Base-by-base conservation (phyloP, 2,797 vertebrate genomes). In the Onychomys torridus region DNA sequence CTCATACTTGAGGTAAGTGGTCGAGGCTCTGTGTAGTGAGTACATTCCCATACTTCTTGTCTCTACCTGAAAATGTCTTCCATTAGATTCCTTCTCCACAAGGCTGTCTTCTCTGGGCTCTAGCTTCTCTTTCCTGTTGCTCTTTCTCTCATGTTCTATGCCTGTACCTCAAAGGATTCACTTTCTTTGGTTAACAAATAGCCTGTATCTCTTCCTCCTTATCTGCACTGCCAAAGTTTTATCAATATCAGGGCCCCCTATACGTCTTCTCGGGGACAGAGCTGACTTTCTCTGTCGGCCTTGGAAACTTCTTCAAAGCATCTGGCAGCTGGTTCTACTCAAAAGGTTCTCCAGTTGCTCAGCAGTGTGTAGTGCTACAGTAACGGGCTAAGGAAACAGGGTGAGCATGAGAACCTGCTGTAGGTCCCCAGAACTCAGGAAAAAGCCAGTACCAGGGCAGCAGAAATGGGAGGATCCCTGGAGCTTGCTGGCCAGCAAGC, bases 251-350 rank as follows among this genome's bases (percentile, higher is more conserved):
- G 76, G 73, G 75, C 19, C 34, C 59, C 52, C 16, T 85, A 46
- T 81, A 79, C 8, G 81, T 94, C 65, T 43, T 27, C 40, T 76
- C 73, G 94, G 59, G 46, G 27, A 73, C 63, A 93, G 43, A 94
- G 63, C 82, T 32, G 61, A 77, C 69, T 87, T 87, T 91, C 65
- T 95, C 52, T 83, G 61, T 83, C 67, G 71, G 19, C 71, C 29
- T 95, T 95, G 89, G 76, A 63, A 89, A 34, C 25, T 85, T 82
- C 63, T 90, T 40, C 67, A 52, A 93, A 86, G 57, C 52, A 96
- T 78, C 8, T 52, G 34, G 55, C n/a, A 77, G 55, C 87, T 76
- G 13, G 81, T 57, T 34, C n/a, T 81, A 75, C 92, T 23, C 55
- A 69, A 81, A 81, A 95, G 78, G 94, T 81, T 81, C 63, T 94